Evolutionary conservation across 2,888 invertebrate species (phyloP).

Genomic region (Morinoia aosen): DNA sequence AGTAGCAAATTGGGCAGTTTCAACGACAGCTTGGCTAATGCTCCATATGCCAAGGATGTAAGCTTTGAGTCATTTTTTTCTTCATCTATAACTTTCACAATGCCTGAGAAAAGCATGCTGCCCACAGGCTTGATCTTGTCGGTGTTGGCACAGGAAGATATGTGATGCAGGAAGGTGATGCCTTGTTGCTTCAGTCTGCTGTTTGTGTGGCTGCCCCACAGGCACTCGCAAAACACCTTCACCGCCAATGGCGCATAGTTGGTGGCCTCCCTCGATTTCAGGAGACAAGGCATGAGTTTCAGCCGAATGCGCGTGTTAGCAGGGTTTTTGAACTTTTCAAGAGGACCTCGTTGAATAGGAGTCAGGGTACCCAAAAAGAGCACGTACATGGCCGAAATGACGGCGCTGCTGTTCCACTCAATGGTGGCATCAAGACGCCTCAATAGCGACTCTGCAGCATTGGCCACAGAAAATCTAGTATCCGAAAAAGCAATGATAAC

Average conservation of each 20-base stretch:
- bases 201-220: conserved; percentile 88
- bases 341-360: conserved; percentile 62
- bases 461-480: conserved; percentile 89
- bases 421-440: conserved; percentile 77
- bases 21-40: conserved; percentile 79
- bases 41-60: conserved; percentile 81
- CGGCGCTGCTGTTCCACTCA: conserved; percentile 82
- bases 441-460: conserved; percentile 86
- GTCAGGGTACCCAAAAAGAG: conserved; percentile 81
- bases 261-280: conserved; percentile 74
- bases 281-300: conserved; percentile 86
- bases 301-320: conserved; percentile 87
- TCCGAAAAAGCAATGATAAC: conserved; percentile 90
- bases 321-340: conserved; percentile 82
- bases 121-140: conserved; percentile 78
- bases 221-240: conserved; percentile 87
- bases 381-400: conserved; percentile 83
- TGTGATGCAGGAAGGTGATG: conserved; percentile 84
- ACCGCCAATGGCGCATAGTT: conserved; percentile 74
- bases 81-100: conserved; percentile 75
- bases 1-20: conserved; percentile 71
- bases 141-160: conserved; percentile 82
- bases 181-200: conserved; percentile 85
- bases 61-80: conserved; percentile 72
- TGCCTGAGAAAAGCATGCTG: conserved; percentile 80